phyloP scores from a whole-genome alignment of 2,797 vertebrate genomes.

The Acrossocheilus fasciatus region DNA sequence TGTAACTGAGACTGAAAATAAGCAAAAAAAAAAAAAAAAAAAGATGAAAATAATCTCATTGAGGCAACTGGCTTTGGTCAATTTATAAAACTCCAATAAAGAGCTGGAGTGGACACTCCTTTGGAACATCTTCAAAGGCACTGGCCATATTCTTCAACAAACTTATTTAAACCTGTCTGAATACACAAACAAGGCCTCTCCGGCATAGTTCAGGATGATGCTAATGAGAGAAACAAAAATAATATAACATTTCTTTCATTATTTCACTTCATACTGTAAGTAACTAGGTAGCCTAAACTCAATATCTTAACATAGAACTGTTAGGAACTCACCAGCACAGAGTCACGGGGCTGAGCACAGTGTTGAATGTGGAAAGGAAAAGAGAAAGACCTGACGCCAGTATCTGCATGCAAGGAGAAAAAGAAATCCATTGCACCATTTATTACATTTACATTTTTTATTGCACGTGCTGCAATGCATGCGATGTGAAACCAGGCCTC shows the following conservation, averaged over 20 bases:
- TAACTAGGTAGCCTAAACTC: neutral
- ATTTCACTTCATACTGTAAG: neutral
- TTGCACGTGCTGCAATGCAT: neutral
- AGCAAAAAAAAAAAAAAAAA: too few relatives aligned
- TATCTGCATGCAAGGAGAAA: constrained; percentile 75
- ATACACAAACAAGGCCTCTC: constrained; percentile 87
- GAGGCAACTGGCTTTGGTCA: constrained; percentile 15
- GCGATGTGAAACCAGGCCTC: neutral
- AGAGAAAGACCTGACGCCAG: constrained; percentile 84
- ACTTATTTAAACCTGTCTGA: constrained; percentile 72
- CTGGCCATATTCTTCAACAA: constrained; percentile 19
- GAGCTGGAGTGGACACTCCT: neutral
- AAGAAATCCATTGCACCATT: neutral
- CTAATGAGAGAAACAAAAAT: constrained; percentile 69
- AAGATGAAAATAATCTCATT: constrained; percentile 18
- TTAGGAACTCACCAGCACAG: constrained; percentile 85
- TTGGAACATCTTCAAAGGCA: constrained; percentile 24
- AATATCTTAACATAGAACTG: neutral
- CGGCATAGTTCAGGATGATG: constrained; percentile 81
- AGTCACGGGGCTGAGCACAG: constrained; percentile 74
- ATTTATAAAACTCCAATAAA: neutral
- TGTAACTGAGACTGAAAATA: neutral
- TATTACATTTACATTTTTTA: neutral
- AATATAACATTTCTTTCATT: neutral
- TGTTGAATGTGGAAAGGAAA: constrained; percentile 82